Conservation (phyloP, 2,113 vertebrate genomes). For the Scomber japonicus region DNA sequence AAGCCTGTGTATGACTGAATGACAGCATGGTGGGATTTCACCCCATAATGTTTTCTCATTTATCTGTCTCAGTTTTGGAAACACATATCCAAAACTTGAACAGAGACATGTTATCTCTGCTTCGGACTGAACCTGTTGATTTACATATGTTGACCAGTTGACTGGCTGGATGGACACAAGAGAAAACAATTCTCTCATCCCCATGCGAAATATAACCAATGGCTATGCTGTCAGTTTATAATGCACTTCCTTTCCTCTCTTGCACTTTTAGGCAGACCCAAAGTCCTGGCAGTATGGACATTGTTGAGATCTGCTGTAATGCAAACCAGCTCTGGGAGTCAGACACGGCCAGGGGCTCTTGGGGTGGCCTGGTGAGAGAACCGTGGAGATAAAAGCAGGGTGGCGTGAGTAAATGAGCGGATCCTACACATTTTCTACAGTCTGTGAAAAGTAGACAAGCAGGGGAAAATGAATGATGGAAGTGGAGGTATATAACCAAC, state of each 20-base stretch:
- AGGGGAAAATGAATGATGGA: constrained; percentile 25
- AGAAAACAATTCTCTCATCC: constrained; percentile 58
- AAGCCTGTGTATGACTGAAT: constrained; percentile 17
- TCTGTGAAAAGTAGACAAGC: constrained; percentile 67
- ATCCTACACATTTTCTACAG: constrained; percentile 74
- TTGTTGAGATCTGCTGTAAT: constrained; percentile 59
- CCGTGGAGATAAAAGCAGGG: constrained; percentile 10
- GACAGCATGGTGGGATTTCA: constrained; percentile 46
- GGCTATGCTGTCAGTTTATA: neutral
- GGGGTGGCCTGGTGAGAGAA: constrained; percentile 40
- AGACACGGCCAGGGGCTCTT: constrained; percentile 43
- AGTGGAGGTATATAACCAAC: constrained; percentile 18
- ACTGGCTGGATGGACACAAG: constrained; percentile 14
- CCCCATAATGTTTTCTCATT: constrained; percentile 28
- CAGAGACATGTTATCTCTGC: constrained; percentile 47
- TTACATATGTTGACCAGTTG: constrained; percentile 16
- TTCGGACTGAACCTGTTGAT: constrained; percentile 26
- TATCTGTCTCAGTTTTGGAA: constrained; percentile 39
- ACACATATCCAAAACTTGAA: constrained; percentile 33
- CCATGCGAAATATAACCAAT: constrained; percentile 15
- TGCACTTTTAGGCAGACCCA: constrained; percentile 27
- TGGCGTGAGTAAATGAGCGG: constrained; percentile 47
- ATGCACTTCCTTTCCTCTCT: constrained; percentile 10
- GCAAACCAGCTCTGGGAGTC: constrained; percentile 45
- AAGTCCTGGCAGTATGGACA: constrained; percentile 42